A percentile compares a stretch with the other conserved stretches of the same genome.
Evolutionary conservation across 2,888 invertebrate genomes (phyloP).

Genomic region (Eupeodes luniger): DNA sequence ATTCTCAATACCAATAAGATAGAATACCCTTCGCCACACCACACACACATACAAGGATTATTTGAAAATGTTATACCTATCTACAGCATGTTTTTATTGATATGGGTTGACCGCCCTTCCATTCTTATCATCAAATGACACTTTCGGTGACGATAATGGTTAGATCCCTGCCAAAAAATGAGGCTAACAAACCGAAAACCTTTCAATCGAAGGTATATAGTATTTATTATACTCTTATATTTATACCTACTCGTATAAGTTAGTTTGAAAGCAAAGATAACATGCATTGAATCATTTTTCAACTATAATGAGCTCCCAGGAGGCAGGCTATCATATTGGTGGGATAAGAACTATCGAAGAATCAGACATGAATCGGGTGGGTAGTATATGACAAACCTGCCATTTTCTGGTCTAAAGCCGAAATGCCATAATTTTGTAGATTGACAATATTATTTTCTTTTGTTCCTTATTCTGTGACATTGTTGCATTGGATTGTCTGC

Average conservation of each 20-base stretch:
- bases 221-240: conserved; percentile 3
- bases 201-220: conserved; percentile 45
- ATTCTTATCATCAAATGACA: conserved; percentile 72
- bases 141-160: conserved; percentile 70
- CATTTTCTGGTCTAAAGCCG: conserved; percentile 22
- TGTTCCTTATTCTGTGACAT: conserved; percentile 13
- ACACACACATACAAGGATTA: conserved; percentile 10
- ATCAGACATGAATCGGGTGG: conserved; percentile 39
- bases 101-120: conserved; percentile 69
- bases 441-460: conserved; percentile 10
- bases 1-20: background rate
- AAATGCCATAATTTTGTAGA: conserved; percentile 28
- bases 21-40: background rate
- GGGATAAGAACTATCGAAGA: conserved; percentile 57
- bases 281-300: conserved; percentile 67
- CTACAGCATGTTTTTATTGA: conserved; percentile 58
- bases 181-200: conserved; percentile 54
- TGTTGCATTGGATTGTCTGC: conserved; percentile 45
- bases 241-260: conserved; percentile 29
- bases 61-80: conserved; percentile 53
- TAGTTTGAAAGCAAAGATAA: conserved; percentile 34
- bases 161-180: conserved; percentile 28
- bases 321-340: conserved; percentile 57
- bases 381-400: conserved; percentile 32
- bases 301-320: conserved; percentile 74